Base-by-base conservation (phyloP, 2,888 invertebrate species). In the Serrognathus titanus region DNA sequence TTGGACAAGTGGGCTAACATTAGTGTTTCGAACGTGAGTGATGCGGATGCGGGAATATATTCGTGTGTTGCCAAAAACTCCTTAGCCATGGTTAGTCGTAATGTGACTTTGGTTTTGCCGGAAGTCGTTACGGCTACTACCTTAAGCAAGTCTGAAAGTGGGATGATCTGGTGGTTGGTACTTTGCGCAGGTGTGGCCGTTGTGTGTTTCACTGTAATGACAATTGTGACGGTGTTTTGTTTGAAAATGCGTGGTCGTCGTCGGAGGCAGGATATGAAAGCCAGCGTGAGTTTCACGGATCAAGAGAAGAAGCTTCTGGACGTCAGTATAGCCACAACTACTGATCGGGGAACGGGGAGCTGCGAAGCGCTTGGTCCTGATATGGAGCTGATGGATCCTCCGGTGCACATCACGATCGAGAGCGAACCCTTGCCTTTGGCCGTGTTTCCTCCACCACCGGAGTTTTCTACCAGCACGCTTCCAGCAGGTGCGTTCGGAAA, bases 241-340 rank as follows among this genome's bases (percentile, higher is more conserved):
- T 79, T 80, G 76, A 78, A 81, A 1, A 77, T 80, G 11, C 78
- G 82, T 2, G 79, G 81, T 55, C 78, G 81, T 1, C 79, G 83
- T 48, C 81, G 83, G 53, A 83, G 83, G 68, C 85, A 88, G 62
- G 89, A 89, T 41, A 82, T 89, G 55, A 90, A 90, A 69, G 85
- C 87, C 46, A 90, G 90, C 75, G 84, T 89, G 1, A 92, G 91
- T 72, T 91, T 91, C 71, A 91, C 89, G 48, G 93, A 93, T 70
- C 93, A 93, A 79, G 92, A 93, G 71, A 92, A 93, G 76, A 91
- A 92, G 71, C 80, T 93, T 55, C 79, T 93, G 60, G 92, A 92
- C 66, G 85, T 91, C 12, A 92, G 92, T 63, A 87, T 87, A 38
- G 87, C 87, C 10, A 87, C 87, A 5, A 87, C 86, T 0, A 84